Evolutionary conservation across 2,888 invertebrate species (phyloP).

Genomic region (Dendrolimus houi): DNA sequence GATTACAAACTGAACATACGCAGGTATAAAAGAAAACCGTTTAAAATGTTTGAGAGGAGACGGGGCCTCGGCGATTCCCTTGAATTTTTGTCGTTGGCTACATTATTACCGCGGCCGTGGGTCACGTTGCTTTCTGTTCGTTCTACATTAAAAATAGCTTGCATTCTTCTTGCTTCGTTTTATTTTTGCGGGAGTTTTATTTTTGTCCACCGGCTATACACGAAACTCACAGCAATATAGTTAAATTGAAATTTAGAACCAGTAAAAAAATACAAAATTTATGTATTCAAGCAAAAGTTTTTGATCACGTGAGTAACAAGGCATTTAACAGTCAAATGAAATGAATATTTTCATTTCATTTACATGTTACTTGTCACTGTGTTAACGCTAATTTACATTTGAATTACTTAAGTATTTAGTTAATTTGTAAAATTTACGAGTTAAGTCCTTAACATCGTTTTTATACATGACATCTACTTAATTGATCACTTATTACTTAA

Average conservation of each 20-base stretch:
- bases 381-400: too few relatives aligned
- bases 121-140: conserved; percentile 37
- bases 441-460: too few relatives aligned
- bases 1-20: conserved; percentile 1
- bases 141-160: conserved; percentile 72
- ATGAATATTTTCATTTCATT: too few relatives aligned
- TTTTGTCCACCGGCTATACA: conserved; percentile 31
- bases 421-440: too few relatives aligned
- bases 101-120: conserved; percentile 44
- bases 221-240: conserved; percentile 32
- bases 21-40: conserved; percentile 13
- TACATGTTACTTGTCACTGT: too few relatives aligned
- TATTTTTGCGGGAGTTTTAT: conserved; percentile 53
- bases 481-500: too few relatives aligned
- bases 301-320: background rate
- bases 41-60: conserved; percentile 8
- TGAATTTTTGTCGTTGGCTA: conserved; percentile 45
- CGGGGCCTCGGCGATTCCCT: conserved; percentile 24
- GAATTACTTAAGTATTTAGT: too few relatives aligned
- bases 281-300: background rate
- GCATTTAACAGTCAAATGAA: too few relatives aligned
- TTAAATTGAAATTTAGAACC: conserved; percentile 41
- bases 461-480: too few relatives aligned
- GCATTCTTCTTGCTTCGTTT: conserved; percentile 62
- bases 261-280: background rate